Percentiles rank a stretch among this genome's conserved stretches.
Conservation (phyloP, 2,888 invertebrate species). For the Brenthis hecate region DNA sequence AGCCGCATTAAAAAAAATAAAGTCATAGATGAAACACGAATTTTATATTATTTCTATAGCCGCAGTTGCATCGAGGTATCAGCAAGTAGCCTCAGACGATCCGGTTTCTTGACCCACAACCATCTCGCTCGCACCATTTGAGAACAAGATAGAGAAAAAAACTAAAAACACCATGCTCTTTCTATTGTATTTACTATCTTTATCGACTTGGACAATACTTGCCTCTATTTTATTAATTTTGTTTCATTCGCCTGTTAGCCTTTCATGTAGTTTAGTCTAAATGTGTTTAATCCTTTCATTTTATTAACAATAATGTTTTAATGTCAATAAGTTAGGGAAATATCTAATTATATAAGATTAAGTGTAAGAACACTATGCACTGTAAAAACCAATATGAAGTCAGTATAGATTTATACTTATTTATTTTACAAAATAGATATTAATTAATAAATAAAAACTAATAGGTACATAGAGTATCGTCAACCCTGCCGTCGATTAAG, state of each 20-base stretch:
- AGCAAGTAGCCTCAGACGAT: conserved; percentile 29
- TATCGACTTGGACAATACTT: conserved; percentile 15
- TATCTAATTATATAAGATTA: neutral
- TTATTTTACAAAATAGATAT: too few relatives aligned
- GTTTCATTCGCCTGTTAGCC: neutral
- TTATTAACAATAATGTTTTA: neutral
- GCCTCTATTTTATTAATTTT: conserved; percentile 17
- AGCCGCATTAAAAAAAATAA: neutral
- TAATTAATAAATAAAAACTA: too few relatives aligned
- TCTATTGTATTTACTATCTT: conserved; percentile 26
- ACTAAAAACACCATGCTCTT: conserved; percentile 10
- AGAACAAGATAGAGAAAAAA: conserved; percentile 24
- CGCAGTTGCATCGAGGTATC: conserved; percentile 29
- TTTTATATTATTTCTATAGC: conserved; percentile 8
- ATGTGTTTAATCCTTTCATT: conserved; percentile 2
- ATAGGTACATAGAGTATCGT: neutral
- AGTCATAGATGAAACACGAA: neutral
- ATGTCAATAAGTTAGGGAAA: neutral
- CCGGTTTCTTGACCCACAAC: conserved; percentile 39
- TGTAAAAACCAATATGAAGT: too few relatives aligned
- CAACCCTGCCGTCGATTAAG: conserved; percentile 15
- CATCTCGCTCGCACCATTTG: conserved; percentile 31
- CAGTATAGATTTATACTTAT: too few relatives aligned
- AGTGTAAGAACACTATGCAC: too few relatives aligned
- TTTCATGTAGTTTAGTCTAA: neutral